Evolutionary conservation across 2,113 vertebrate species (phyloP).

Genomic region (Aegypius monachus): DNA sequence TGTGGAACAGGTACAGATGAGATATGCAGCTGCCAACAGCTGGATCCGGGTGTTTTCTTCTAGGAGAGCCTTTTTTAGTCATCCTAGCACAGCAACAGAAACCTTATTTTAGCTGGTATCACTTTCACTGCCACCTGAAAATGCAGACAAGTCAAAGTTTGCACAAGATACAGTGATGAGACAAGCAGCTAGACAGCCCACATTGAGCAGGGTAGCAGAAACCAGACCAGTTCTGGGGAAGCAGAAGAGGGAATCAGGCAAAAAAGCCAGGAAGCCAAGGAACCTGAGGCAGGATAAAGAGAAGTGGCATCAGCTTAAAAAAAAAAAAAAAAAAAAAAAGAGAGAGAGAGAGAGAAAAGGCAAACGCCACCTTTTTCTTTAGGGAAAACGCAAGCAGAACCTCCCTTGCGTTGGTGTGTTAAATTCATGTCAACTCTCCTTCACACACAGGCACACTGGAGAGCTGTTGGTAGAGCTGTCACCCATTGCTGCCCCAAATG

Average conservation of each 20-base stretch:
- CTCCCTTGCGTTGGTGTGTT: background rate
- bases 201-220: background rate
- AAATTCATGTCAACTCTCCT: background rate
- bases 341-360: too few relatives aligned
- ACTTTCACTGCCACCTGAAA: background rate
- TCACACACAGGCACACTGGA: background rate
- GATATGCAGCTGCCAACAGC: background rate
- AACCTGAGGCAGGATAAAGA: background rate
- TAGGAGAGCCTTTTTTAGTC: background rate
- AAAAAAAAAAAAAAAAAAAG: background rate
- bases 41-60: background rate
- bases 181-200: background rate
- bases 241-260: background rate
- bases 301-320: background rate
- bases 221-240: background rate
- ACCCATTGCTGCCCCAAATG: constrained; percentile 1
- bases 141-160: background rate
- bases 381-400: background rate
- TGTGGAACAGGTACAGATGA: background rate
- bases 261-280: background rate
- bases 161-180: background rate
- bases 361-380: background rate
- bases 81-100: background rate
- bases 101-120: background rate
- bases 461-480: constrained; percentile 15